Evolutionary conservation across 2,797 vertebrate species (phyloP).

Genomic region (Phoeniculus purpureus): DNA sequence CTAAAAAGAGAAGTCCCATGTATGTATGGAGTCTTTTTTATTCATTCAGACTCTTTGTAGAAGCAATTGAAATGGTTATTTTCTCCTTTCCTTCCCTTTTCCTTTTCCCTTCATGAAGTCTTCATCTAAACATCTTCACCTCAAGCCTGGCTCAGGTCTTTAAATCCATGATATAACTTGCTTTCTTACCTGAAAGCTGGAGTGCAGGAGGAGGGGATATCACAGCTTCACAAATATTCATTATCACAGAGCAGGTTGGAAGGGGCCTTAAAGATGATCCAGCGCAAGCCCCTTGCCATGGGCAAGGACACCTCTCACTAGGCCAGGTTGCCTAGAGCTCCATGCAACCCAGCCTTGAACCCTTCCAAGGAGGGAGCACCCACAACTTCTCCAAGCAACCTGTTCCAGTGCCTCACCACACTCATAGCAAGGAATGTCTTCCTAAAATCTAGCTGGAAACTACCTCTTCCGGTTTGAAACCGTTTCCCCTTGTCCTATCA

Average conservation of each 20-base stretch:
- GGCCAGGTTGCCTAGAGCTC: no score
- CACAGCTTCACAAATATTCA: not conserved
- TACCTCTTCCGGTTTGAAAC: no score
- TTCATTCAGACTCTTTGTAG: not conserved
- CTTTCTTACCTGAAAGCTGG: not conserved
- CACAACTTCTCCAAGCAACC: no score
- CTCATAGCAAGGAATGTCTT: no score
- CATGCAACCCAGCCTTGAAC: no score
- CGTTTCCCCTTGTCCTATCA: not conserved
- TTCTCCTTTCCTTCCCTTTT: not conserved
- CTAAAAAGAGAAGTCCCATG: not conserved
- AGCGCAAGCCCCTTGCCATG: no score
- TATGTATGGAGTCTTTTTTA: not conserved
- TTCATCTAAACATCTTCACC: not conserved
- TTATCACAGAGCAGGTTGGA: no score
- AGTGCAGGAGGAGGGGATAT: not conserved
- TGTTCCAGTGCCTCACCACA: no score
- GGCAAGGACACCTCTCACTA: no score
- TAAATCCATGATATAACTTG: not conserved
- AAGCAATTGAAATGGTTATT: not conserved
- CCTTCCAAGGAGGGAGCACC: no score
- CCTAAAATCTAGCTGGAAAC: no score
- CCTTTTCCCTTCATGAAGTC: not conserved
- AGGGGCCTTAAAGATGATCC: no score
- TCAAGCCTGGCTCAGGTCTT: not conserved